These are phyloP conservation scores for Parazoanthus atlanticus DNA, from an alignment of 92 coral and sea anemone species.

Conservation along the genomic window DNA sequence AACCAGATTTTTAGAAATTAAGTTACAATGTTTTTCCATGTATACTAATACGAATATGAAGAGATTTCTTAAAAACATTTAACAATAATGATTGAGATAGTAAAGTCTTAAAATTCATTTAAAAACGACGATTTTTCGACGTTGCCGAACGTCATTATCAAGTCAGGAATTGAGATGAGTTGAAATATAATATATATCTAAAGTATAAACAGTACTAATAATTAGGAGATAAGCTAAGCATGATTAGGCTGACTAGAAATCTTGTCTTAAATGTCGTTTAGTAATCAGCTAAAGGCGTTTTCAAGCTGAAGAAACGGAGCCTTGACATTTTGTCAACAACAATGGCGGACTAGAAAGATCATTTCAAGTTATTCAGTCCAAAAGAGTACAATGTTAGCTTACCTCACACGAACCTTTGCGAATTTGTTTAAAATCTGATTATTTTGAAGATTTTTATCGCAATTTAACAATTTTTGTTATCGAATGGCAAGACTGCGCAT, in stretches of 20 bases:
- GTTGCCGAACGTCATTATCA: no score
- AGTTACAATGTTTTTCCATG: neutral
- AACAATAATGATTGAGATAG: no score
- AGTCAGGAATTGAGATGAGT: no score
- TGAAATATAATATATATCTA: no score
- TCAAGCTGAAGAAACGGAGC: neutral
- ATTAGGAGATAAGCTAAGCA: neutral
- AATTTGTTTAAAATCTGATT: conserved; percentile 11
- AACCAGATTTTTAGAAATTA: no score
- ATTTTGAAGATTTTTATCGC: neutral
- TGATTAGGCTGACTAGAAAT: neutral
- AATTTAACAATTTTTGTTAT: neutral
- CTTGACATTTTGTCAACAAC: neutral
- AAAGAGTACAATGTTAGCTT: neutral
- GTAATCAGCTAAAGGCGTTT: neutral
- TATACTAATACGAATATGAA: no score
- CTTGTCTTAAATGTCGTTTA: neutral
- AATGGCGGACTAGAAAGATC: neutral
- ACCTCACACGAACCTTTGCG: neutral
- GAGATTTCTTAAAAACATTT: no score
- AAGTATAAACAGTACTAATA: no score
- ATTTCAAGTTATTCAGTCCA: neutral
- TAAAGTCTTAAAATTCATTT: no score
- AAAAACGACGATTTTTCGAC: no score
- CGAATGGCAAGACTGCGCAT: neutral